Evolutionary conservation across 2,888 invertebrate species (phyloP), one percentile per base, ranked within the genome.

Genomic region (Scelioninae gen. 2): DNA sequence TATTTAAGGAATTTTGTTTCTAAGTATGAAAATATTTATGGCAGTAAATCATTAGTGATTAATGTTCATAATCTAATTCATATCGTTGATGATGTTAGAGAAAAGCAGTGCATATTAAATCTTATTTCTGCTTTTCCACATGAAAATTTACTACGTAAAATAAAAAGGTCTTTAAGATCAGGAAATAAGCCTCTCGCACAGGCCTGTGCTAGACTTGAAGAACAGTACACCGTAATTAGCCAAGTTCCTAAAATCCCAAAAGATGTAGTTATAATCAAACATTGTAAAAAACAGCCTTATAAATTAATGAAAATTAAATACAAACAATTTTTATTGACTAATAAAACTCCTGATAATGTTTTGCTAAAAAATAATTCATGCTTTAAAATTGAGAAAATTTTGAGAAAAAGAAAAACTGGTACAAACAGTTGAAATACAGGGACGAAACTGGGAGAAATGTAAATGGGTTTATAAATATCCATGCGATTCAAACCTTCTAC

Each of bases 141-240:
- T 19, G 58, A 58, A 45, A 58, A 31, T 31, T 7, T 58, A 4
- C 18, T 58, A 6, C 45, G 45, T 3, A 15, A 45, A 31, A 25
- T 58, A 7, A 61, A 69, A 28, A 22, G 9, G 19, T 41, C 22
- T 13, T 22, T 69, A 2, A 39, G 60, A 19, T 57, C 52, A 22
- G 60, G 52, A 2, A 52, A 60, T 53, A 28, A 39, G 3, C 52
- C 61, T 13, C 15, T 43, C 2, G 10, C 18, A 19, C 43, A 43
- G 19, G 22, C 19, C 2, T 43, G 43, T n/a, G 19, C 19, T 18
- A 43, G 43, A 43, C 9, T 43, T 1, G 4, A 43, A 7, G 43
- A 43, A n/a, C 11, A 19, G 9, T 10, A 19, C 10, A 7, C 6
- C 2, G 19, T 19, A 10, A 4, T 10, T 9, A 10, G 10, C n/a